Percentiles rank a stretch among this genome's conserved stretches.
Evolutionary conservation across 2,888 invertebrate species (phyloP).

Genomic region (Steinernema hermaphroditum): DNA sequence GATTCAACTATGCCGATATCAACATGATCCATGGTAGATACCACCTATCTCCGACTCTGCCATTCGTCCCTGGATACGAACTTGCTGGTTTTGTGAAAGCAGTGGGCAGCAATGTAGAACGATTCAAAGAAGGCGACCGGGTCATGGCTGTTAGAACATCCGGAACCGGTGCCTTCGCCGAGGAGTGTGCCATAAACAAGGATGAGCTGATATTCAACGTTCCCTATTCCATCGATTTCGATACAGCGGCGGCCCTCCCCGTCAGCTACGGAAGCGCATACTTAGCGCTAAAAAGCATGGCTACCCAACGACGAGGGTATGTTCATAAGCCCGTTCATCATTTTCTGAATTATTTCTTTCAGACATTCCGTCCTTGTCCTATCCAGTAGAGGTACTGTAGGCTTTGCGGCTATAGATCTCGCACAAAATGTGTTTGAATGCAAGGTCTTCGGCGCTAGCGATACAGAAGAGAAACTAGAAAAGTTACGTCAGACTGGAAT

Average conservation of each 20-base stretch:
- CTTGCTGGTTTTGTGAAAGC: conserved; percentile 72
- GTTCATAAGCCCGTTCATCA: conserved; percentile 27
- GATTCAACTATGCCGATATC: conserved; percentile 74
- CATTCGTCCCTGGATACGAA: conserved; percentile 75
- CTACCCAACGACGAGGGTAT: conserved; percentile 66
- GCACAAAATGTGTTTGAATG: conserved; percentile 75
- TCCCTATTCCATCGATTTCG: conserved; percentile 71
- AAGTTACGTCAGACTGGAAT: conserved; percentile 74
- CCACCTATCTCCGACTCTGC: conserved; percentile 69
- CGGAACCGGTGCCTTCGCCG: conserved; percentile 73
- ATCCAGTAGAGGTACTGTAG: conserved; percentile 74
- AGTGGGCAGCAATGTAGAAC: conserved; percentile 69
- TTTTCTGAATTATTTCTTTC: too few species aligned
- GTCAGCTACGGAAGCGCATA: conserved; percentile 75
- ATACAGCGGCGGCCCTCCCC: conserved; percentile 72
- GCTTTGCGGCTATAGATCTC: conserved; percentile 75
- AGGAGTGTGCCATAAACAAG: conserved; percentile 71
- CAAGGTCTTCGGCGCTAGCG: conserved; percentile 76
- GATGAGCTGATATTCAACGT: conserved; percentile 62
- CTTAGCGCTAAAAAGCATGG: conserved; percentile 73
- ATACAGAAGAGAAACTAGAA: conserved; percentile 73
- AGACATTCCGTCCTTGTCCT: conserved; percentile 74
- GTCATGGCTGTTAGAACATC: conserved; percentile 73
- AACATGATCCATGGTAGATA: conserved; percentile 71
- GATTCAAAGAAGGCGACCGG: conserved; percentile 72